phyloP scores from a whole-genome alignment of 2,113 vertebrate genomes.

The Neotoma lepida region DNA sequence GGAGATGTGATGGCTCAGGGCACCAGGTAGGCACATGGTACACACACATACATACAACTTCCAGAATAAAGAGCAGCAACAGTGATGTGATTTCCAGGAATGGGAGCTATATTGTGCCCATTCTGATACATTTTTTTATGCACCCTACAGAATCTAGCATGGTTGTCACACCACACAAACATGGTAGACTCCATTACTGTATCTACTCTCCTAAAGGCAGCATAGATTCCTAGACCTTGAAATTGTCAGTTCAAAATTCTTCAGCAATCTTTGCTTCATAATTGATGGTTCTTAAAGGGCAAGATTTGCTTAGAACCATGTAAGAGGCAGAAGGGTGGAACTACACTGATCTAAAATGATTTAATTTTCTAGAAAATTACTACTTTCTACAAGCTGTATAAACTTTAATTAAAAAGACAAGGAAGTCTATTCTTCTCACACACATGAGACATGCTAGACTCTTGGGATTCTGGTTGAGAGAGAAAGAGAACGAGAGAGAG shows the following conservation, averaged over 20 bases:
- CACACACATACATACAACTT: background rate
- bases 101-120: background rate
- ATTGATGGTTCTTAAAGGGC: constrained; percentile 58
- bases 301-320: constrained; percentile 67
- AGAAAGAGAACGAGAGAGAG: background rate
- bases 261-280: constrained; percentile 57
- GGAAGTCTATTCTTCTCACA: constrained; percentile 77
- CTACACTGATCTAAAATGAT: constrained; percentile 75
- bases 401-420: constrained; percentile 84
- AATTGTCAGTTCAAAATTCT: constrained; percentile 50
- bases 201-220: background rate
- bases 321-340: constrained; percentile 58
- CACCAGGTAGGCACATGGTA: background rate
- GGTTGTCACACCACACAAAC: background rate
- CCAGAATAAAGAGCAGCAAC: background rate
- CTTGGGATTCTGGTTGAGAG: constrained; percentile 16
- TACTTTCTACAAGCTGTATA: constrained; percentile 81
- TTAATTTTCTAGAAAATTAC: constrained; percentile 78
- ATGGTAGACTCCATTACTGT: background rate
- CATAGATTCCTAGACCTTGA: constrained; percentile 32
- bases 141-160: background rate
- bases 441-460: constrained; percentile 64
- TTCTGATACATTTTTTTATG: background rate
- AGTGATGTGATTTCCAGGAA: background rate
- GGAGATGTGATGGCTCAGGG: background rate